Evolutionary conservation across 2,888 invertebrate genomes (phyloP).

Genomic region (Himalopsyche tibetana): DNA sequence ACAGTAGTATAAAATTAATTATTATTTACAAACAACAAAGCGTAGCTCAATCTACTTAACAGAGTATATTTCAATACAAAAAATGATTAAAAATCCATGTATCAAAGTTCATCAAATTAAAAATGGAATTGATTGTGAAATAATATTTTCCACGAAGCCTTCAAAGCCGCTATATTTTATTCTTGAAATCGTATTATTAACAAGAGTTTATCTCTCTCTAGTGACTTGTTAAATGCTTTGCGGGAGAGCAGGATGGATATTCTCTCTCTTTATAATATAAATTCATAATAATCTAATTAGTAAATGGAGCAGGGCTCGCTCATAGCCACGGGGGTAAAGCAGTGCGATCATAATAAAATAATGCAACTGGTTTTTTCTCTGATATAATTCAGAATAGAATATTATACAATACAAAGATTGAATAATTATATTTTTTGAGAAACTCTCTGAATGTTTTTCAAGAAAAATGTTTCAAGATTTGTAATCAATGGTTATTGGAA

Average conservation of each 20-base stretch:
- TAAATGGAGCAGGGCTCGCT: conserved; percentile 41
- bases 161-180: not conserved
- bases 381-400: not conserved
- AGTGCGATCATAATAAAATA: conserved; percentile 14
- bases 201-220: conserved; percentile 23
- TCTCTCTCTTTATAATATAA: conserved; percentile 31
- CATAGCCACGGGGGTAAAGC: conserved; percentile 16
- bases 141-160: conserved; percentile 28
- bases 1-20: not conserved
- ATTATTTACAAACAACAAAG: not conserved
- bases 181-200: conserved; percentile 6
- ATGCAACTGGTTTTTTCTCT: conserved; percentile 18
- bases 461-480: no score
- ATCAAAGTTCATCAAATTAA: conserved; percentile 25
- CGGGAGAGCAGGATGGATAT: not conserved
- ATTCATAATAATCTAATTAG: conserved; percentile 54
- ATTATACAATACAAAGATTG: no score
- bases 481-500: no score
- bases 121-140: conserved; percentile 38
- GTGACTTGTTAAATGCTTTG: not conserved
- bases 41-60: not conserved
- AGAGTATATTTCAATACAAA: not conserved
- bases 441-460: no score
- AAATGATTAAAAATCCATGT: not conserved
- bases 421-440: no score